Percentiles rank a stretch among this genome's conserved stretches.
Evolutionary conservation across 2,888 invertebrate species (phyloP).

Genomic region (Calliphora vomitoria): DNA sequence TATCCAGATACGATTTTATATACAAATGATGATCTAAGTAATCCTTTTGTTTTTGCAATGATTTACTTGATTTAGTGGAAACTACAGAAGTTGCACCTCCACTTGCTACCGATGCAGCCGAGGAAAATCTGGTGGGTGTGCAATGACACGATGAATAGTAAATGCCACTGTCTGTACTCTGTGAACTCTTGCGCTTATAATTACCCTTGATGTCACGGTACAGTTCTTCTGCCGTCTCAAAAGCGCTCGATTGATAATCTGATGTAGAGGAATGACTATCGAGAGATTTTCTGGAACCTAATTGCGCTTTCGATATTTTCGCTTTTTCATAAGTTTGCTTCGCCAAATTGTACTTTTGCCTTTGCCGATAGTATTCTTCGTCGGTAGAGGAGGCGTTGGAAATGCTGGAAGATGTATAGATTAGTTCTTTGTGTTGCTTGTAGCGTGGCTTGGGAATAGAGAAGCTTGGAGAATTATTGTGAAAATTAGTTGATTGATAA

Average conservation of each 20-base stretch:
- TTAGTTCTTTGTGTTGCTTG: conserved; percentile 75
- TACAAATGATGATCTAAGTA: conserved; percentile 86
- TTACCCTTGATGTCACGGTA: conserved; percentile 59
- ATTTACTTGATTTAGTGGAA: conserved; percentile 82
- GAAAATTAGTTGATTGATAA: conserved; percentile 62
- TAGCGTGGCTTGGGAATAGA: conserved; percentile 72
- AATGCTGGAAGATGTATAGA: conserved; percentile 78
- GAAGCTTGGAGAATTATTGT: conserved; percentile 53
- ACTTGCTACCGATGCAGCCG: conserved; percentile 84
- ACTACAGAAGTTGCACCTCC: conserved; percentile 83
- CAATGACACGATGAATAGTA: conserved; percentile 82
- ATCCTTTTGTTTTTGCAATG: conserved; percentile 83
- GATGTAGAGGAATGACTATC: conserved; percentile 70
- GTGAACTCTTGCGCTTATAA: conserved; percentile 76
- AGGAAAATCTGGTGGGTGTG: conserved; percentile 80
- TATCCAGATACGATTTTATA: conserved; percentile 86
- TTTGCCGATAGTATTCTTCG: conserved; percentile 79
- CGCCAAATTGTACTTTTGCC: conserved; percentile 80
- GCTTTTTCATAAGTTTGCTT: conserved; percentile 81
- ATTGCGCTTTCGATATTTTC: conserved; percentile 74
- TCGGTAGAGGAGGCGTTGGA: conserved; percentile 79
- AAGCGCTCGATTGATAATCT: conserved; percentile 70
- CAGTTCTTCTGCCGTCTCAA: conserved; percentile 60
- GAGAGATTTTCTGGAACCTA: conserved; percentile 70
- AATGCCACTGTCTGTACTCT: conserved; percentile 82